These are phyloP conservation scores for Holcopasites calliopsidis DNA, from an alignment of 1,140 invertebrate species.

Conservation along the genomic window DNA sequence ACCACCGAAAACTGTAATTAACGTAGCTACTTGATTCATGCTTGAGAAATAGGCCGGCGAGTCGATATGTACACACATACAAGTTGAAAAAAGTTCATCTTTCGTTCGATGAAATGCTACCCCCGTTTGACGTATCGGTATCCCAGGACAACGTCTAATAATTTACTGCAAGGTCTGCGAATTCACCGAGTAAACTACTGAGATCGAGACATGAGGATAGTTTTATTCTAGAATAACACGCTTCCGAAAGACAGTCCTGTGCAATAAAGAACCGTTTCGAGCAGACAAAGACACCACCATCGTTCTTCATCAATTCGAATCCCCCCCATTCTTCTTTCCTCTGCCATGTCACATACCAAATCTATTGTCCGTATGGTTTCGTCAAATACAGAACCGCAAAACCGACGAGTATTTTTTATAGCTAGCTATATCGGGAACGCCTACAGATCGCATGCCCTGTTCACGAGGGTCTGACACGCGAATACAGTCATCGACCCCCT, in stretches of 20 bases:
- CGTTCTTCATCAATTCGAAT: conserved; percentile 40
- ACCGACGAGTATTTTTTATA: conserved; percentile 19
- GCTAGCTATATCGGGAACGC: conserved; percentile 72
- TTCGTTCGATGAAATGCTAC: not conserved
- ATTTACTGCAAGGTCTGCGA: not conserved
- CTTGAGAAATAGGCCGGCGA: conserved; percentile 31
- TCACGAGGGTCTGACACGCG: conserved; percentile 74
- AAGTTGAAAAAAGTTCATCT: not conserved
- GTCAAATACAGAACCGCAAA: not conserved
- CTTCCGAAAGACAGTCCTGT: not conserved
- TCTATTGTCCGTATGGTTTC: not conserved
- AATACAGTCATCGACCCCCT: conserved; percentile 74
- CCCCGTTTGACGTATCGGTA: not conserved
- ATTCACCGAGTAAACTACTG: not conserved
- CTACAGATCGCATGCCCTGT: conserved; percentile 64
- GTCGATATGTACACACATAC: conserved; percentile 15
- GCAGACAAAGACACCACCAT: conserved; percentile 2
- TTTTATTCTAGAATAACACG: not conserved
- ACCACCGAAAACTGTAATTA: conserved; percentile 12
- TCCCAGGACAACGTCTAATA: not conserved
- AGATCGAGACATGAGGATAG: not conserved
- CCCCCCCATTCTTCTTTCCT: conserved; percentile 2
- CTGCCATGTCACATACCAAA: not conserved
- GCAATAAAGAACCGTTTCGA: conserved; percentile 38
- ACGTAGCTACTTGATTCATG: conserved; percentile 20